Evolutionary conservation across 1,140 invertebrate genomes (phyloP).

Genomic region (Cyphomyrmex costatus): DNA sequence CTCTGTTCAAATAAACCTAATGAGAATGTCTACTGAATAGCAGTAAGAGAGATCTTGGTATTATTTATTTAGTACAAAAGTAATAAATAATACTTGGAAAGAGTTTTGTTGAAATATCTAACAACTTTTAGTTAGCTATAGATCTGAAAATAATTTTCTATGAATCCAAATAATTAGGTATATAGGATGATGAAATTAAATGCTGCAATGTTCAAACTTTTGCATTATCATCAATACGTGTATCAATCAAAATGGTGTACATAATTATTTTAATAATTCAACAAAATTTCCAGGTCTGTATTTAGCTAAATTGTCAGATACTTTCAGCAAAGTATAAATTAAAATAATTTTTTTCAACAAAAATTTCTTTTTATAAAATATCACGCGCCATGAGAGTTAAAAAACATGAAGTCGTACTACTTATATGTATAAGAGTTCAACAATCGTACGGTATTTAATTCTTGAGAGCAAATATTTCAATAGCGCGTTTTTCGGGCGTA

Average conservation of each 20-base stretch:
- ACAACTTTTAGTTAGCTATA: too few species aligned
- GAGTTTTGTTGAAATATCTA: too few species aligned
- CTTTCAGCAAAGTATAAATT: not conserved
- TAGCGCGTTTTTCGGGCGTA: not conserved
- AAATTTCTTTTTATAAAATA: too few species aligned
- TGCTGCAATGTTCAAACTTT: too few species aligned
- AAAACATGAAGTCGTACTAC: not conserved
- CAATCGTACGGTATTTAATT: not conserved
- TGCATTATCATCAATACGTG: too few species aligned
- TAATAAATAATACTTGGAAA: not conserved
- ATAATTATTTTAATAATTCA: too few species aligned
- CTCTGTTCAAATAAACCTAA: not conserved
- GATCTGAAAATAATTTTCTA: too few species aligned
- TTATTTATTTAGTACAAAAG: not conserved
- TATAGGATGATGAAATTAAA: too few species aligned
- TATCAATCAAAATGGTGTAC: too few species aligned
- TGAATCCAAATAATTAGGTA: too few species aligned
- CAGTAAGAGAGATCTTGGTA: not conserved
- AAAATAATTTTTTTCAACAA: slow-evolving; percentile 1
- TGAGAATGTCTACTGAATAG: not conserved
- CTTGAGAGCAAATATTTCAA: not conserved
- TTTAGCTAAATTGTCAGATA: too few species aligned
- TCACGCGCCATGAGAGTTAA: not conserved
- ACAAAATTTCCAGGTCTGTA: too few species aligned
- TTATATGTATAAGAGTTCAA: not conserved